phyloP scores from a whole-genome alignment of 2,113 vertebrate genomes.

The Galeopterus variegatus region DNA sequence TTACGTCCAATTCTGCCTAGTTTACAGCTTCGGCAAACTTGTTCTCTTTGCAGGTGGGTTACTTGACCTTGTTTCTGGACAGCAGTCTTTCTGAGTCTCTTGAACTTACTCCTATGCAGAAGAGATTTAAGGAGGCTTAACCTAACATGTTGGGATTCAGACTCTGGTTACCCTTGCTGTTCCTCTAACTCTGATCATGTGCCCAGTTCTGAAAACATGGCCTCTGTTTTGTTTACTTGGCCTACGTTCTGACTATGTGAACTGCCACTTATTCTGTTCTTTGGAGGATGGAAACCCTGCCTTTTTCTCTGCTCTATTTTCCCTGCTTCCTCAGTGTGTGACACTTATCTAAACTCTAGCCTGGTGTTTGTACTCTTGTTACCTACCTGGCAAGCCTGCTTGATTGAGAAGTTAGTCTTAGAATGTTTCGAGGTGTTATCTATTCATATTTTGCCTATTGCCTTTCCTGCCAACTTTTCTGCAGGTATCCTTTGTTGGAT shows the following conservation, averaged over 20 bases:
- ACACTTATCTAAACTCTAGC: neutral
- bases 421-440: neutral
- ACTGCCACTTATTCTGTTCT: neutral
- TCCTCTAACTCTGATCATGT: neutral
- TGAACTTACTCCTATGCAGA: conserved; percentile 26
- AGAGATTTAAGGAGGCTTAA: conserved; percentile 14
- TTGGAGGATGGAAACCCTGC: neutral
- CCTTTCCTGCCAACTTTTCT: neutral
- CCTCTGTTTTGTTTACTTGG: neutral
- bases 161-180: conserved; percentile 10
- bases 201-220: conserved; percentile 26
- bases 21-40: neutral
- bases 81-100: conserved; percentile 40
- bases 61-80: conserved; percentile 18
- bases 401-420: neutral
- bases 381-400: neutral
- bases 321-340: neutral
- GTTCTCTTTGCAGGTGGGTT: neutral
- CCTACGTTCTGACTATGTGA: neutral
- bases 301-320: neutral
- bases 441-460: neutral
- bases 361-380: neutral
- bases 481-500: neutral
- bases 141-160: neutral
- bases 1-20: neutral